phyloP scores from a whole-genome alignment of 1,140 invertebrate species.

The Helicorthomorpha holstii region DNA sequence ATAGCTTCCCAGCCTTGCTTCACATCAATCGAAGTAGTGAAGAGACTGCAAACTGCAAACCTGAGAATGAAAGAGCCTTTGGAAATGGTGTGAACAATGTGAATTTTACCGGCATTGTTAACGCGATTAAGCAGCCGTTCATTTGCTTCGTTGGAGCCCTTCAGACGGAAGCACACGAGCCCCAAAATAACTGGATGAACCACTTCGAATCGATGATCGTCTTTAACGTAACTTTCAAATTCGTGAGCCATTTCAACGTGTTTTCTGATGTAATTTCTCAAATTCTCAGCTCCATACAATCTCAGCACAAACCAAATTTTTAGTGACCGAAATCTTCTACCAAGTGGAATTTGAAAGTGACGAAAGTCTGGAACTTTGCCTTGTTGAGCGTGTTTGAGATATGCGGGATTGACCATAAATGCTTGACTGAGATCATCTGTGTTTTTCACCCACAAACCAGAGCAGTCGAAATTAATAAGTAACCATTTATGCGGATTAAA shows the following conservation, averaged over 20 bases:
- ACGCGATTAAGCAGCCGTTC: constrained; percentile 55
- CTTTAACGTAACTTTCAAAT: constrained; percentile 48
- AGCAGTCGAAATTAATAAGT: constrained; percentile 88
- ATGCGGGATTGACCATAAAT: constrained; percentile 36
- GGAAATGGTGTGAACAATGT: constrained; percentile 58
- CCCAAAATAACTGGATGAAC: constrained; percentile 51
- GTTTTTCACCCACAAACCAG: constrained; percentile 64
- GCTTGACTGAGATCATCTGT: constrained; percentile 30
- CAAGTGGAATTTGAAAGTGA: constrained; percentile 88
- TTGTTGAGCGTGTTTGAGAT: constrained; percentile 20
- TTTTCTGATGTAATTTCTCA: constrained; percentile 60
- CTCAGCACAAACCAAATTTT: constrained; percentile 90
- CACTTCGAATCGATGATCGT: constrained; percentile 63
- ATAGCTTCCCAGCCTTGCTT: constrained; percentile 69
- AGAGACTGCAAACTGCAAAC: constrained; percentile 61
- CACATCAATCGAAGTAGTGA: constrained; percentile 51
- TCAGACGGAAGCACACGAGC: constrained; percentile 72
- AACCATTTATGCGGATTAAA: constrained; percentile 97
- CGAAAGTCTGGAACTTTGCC: constrained; percentile 34
- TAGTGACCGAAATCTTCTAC: constrained; percentile 71
- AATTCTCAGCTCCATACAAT: constrained; percentile 57
- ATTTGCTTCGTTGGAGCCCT: constrained; percentile 54
- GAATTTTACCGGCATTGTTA: constrained; percentile 59
- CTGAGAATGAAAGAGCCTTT: constrained; percentile 52
- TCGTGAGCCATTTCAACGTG: constrained; percentile 53